Evolutionary conservation across 2,888 invertebrate species (phyloP), one percentile per base, ranked within the genome.

Genomic region (Cinara cedri): DNA sequence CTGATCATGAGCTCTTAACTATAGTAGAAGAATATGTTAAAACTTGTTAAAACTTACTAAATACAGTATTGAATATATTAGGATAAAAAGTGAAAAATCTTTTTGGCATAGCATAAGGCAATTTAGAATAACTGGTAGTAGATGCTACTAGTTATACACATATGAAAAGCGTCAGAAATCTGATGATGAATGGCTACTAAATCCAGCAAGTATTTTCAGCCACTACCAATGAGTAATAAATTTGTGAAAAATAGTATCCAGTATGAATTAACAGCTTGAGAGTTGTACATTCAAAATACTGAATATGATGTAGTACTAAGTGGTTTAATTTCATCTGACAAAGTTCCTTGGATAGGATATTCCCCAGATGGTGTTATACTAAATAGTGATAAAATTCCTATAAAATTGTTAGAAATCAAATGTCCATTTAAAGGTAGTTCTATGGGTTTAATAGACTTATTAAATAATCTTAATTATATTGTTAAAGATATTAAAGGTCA

Each of bases 161-260:
- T 54, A 54, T 21, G 11, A n/a, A 9, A 54, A 54, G n/a, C 24
- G 13, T 13, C 24, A 62, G 24, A 9, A 26, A 16, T 13, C 14
- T 11, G 70, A 70, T 46, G 26, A 54, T n/a, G 26, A 54, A 49
- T 74, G 24, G 63, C 34, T 51, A n/a, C 21, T 54, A 74, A 34
- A 74, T 42, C 46, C 19, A 63, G 63, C 24, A 60, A 16, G 44
- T 63, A 63, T 62, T 74, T 51, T 74, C 63, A 51, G 74, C 63
- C 51, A 63, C 57, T 19, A 62, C 24, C 51, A 62, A 63, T 26
- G 16, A 16, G 10, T 44, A 74, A 57, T 26, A 26, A 60, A 60
- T 46, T 21, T 60, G 55, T 72, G 55, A 71, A 10, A 60, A 16
- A 51, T 51, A 2, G 51, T 3, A 51, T 55, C 16, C 13, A 60